These are phyloP conservation scores for Notamacropus eugenii DNA, from an alignment of 2,797 vertebrate species.

Conservation along the genomic window DNA sequence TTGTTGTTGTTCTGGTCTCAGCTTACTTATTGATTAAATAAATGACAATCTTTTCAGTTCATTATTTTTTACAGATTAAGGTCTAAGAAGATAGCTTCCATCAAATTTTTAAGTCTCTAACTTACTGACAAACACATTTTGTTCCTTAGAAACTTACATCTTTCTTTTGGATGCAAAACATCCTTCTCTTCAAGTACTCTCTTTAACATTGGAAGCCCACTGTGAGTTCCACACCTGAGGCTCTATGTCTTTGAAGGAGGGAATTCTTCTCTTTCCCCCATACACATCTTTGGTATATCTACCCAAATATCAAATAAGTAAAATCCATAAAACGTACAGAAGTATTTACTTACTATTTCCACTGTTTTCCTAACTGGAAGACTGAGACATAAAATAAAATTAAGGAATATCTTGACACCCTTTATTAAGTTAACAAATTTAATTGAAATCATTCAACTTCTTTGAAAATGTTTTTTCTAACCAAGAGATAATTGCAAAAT, in stretches of 20 bases:
- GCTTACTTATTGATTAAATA: constrained; percentile 18
- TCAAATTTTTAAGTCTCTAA: not conserved
- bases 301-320: not conserved
- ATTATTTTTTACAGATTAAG: constrained; percentile 18
- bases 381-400: constrained; percentile 7
- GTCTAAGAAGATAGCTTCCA: not conserved
- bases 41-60: constrained; percentile 32
- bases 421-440: not conserved
- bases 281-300: not conserved
- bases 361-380: not conserved
- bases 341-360: not conserved
- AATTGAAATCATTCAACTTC: not conserved
- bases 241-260: not conserved
- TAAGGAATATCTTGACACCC: not conserved
- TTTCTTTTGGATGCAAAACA: not conserved
- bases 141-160: not conserved
- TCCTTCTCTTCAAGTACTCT: not conserved
- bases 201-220: not conserved
- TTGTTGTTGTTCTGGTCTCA: not conserved
- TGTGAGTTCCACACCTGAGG: not conserved
- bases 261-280: no score
- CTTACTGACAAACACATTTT: not conserved
- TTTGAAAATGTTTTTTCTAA: not conserved
- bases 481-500: constrained; percentile 34
- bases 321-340: not conserved